Evolutionary conservation across 23 tunicate species (phyloP), one percentile per base, ranked within the genome.

Genomic region (Aplidium turbinatum): DNA sequence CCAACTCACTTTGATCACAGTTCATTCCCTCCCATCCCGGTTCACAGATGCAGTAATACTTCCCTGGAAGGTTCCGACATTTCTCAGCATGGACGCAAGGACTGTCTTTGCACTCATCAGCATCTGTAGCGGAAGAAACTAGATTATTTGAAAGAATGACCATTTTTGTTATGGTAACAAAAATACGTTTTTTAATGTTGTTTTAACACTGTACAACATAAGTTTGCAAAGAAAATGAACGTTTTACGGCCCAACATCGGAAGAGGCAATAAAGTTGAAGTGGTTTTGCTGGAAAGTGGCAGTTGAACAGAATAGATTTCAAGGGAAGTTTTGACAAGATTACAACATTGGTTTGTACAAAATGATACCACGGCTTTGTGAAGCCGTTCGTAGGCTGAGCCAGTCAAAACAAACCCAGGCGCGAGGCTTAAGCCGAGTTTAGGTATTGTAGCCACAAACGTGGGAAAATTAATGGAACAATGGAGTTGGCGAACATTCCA

Each of bases 11-110:
- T 25, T 58, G 81, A 57, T 84, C 91, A 55, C 97, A 91, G 75
- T 91, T 79, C 38, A 35, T 50, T 58, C 97, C 97, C 31, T 52
- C 62, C 97, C 97, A 91, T 22, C 97, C 97, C 6, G 65, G 70
- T 51, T 91, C 91, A 38, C 97, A 91, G 5, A 47, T 47, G 58
- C 97, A 91, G 31, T 78, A 64, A 64, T 91, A 91, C 33, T 78
- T 45, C 47, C 97, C 97, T 2, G 87, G 86, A 1, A 91, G 53
- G 46, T 91, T 91, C 46, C 56, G 79, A 68, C 97, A 91, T 24
- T 67, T 68, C 4, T 63, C 57, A 30, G 97, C 97, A 48, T 91
- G 89, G 39, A 84, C 86, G 48, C 97, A 91, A n/a, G 97, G 97
- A 53, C 91, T 84, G 51, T 83, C 81, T 66, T 79, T 65, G 72